Evolutionary conservation across 2,113 vertebrate species (phyloP), one percentile per base, ranked within the genome.

Genomic region (Cheirogaleus medius): DNA sequence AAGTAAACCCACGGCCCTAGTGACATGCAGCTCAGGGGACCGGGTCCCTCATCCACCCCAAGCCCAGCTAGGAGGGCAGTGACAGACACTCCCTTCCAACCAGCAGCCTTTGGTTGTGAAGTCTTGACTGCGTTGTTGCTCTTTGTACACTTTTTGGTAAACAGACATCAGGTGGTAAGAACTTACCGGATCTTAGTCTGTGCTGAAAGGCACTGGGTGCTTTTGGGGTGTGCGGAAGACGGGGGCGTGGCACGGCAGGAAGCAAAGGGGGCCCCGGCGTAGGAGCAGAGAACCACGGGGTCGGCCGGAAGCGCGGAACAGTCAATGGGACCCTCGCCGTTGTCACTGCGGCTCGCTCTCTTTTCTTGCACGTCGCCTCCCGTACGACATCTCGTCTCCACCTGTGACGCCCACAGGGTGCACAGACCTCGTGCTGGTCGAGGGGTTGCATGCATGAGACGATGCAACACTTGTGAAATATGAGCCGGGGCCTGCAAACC

Each of bases 291-390:
- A 32, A 9, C 3, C 2, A 0, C 3, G 1, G 1, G 8, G 3
- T 42, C 1, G 11, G 42, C 71, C n/a, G 25, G 1, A 18, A 8
- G 3, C 7, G 23, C 3, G 6, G 9, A 25, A 6, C 49, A 2
- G 0, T 15, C 13, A 1, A 0, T 7, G 11, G 37, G 17, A 29
- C 13, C 0, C 0, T 0, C 1, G 60, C 14, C 27, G 0, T 2
- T 25, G 39, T 4, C 8, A 11, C 0, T 8, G 8, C 0, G 27
- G 27, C 20, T 2, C 12, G 1, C 25, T 21, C 0, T 4, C 71
- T 49, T 34, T 18, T n/a, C 37, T 18, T 17, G 54, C 42, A 25
- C 60, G 37, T n/a, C 4, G 0, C 2, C 29, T 27, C 4, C 0
- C 6, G 1, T 1, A 29, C 29, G n/a, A 32, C 42, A 47, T 7